A percentile compares a stretch with the other conserved stretches of the same genome.
phyloP scores from a whole-genome alignment of 2,888 invertebrate species.

The Keiferia lycopersicella region DNA sequence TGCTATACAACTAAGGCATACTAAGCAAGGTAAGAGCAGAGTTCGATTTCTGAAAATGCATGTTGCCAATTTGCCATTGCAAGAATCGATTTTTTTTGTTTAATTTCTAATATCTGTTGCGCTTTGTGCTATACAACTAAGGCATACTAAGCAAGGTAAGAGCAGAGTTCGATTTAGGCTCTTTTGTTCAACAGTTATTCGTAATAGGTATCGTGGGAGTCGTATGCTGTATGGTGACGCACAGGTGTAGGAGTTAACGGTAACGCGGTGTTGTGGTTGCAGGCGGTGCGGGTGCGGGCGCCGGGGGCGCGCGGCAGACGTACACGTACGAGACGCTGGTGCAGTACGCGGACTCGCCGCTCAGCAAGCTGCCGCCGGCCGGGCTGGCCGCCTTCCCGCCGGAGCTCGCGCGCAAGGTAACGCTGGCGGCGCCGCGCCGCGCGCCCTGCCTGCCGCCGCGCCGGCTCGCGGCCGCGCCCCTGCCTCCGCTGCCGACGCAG shows the following conservation, averaged over 20 bases:
- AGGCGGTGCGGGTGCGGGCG: conserved; percentile 49
- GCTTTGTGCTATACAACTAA: conserved; percentile 3
- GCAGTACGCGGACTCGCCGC: conserved; percentile 79
- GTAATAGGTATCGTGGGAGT: not conserved
- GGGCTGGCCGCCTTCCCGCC: conserved; percentile 73
- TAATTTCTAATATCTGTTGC: not conserved
- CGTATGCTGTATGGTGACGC: not conserved
- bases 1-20: not conserved
- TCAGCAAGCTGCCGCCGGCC: conserved; percentile 77
- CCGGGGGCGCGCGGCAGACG: conserved; percentile 71
- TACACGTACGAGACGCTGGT: conserved; percentile 80
- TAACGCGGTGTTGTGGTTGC: conserved; percentile 37
- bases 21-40: not conserved
- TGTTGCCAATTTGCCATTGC: conserved; percentile 10
- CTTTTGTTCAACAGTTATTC: not conserved
- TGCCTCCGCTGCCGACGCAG: conserved; percentile 40
- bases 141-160: not conserved
- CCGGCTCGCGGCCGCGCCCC: conserved; percentile 35
- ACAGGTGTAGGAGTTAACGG: conserved; percentile 19
- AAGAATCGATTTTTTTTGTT: not conserved
- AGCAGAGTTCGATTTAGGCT: not conserved
- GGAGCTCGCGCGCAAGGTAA: conserved; percentile 79
- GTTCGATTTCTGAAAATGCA: not conserved
- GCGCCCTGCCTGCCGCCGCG: conserved; percentile 39
- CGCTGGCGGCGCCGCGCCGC: conserved; percentile 48